phyloP scores from a whole-genome alignment of 2,797 vertebrate species.

The Hirundo rustica region DNA sequence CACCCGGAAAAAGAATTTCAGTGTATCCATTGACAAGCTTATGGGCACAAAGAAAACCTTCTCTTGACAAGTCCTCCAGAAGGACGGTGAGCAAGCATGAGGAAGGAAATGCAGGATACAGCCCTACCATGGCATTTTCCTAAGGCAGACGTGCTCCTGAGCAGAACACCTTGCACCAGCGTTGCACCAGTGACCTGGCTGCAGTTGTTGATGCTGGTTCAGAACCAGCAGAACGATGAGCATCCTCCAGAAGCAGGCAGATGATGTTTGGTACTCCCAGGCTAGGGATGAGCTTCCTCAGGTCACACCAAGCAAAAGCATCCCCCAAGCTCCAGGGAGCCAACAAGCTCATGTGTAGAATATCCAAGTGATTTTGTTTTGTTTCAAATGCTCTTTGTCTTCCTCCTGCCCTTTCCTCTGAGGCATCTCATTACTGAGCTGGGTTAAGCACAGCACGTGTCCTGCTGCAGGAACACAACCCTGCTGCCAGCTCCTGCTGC shows the following conservation, averaged over 20 bases:
- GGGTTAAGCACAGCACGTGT: background rate
- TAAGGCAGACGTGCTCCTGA: accelerated
- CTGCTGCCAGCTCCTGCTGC: background rate
- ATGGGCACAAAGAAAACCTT: background rate
- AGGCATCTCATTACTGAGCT: background rate
- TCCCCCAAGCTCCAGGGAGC: background rate
- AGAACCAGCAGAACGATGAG: background rate
- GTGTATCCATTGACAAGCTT: accelerated
- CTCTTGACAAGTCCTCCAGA: background rate
- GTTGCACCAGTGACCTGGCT: background rate
- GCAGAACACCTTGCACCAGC: background rate
- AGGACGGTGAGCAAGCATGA: background rate
- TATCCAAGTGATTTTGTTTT: background rate
- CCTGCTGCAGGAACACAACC: background rate
- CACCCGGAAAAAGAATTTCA: background rate
- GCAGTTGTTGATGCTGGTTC: background rate
- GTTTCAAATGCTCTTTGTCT: background rate
- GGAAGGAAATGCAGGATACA: background rate
- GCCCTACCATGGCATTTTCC: accelerated
- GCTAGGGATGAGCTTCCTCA: background rate
- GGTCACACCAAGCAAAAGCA: background rate
- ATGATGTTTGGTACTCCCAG: background rate
- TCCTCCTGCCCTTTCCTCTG: background rate
- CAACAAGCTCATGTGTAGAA: background rate
- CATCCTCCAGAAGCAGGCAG: background rate